Base-by-base conservation (phyloP, 2,888 invertebrate species). In the Agrotis exclamationis region DNA sequence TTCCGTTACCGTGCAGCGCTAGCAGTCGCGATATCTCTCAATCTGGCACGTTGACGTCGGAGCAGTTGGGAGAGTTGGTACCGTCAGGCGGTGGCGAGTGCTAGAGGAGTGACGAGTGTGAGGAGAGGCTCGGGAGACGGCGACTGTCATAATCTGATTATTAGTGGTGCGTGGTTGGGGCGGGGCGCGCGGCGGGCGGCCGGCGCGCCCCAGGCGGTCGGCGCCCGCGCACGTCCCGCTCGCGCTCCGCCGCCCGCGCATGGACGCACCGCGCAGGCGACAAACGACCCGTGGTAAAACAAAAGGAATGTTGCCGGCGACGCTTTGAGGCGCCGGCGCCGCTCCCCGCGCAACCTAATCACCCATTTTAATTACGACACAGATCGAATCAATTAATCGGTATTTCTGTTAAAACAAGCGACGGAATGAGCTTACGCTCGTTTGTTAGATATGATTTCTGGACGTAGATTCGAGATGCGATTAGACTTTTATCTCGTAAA, bases 371-470 rank as follows among this genome's bases (percentile, higher is more conserved):
- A 96, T 96, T 96, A 96, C 96, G 93, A 94, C 95, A 95, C 95
- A 95, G 95, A 96, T 96, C 95, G 94, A 96, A 96, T 96, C 96
- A 96, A 96, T 96, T 96, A 95, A 95, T 96, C 95, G 96, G 95
- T 93, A 94, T 95, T 95, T 95, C 93, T 93, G 95, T 95, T 95
- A 94, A 94, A 94, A 94, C 93, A 93, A 95, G 95, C 95, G 92
- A 91, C 91, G 91, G 89, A 90, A 89, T 91, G 89, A 89, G 93
- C 92, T 91, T 91, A 89, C 88, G 89, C 90, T 88, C 88, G 90
- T 90, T 89, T 87, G 87, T 89, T 85, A 89, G 88, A 92, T 91
- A 90, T 89, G 90, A 92, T 88, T 91, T 89, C 87, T 90, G 87
- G 87, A 90, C 84, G 82, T 87, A 91, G 91, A 92, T 91, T 87